phyloP scores from a whole-genome alignment of 1,140 invertebrate species.

The Cryptotermes secundus region DNA sequence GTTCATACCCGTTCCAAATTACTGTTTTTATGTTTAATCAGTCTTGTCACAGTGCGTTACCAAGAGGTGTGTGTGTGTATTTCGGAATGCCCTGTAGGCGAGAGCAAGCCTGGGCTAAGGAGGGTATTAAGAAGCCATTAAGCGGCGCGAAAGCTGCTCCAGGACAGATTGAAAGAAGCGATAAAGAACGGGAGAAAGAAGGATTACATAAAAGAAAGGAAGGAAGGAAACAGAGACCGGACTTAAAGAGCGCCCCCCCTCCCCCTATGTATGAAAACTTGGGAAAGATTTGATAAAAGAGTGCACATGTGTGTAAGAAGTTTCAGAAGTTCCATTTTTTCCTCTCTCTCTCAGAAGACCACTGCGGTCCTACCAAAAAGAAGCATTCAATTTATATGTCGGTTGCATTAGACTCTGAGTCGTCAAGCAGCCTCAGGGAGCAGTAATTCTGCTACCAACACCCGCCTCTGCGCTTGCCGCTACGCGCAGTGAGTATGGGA shows the following conservation, averaged over 20 bases:
- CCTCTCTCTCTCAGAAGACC: too few relatives aligned
- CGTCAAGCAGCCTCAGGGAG: too few relatives aligned
- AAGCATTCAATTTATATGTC: too few relatives aligned
- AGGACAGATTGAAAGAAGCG: slow-evolving; percentile 15
- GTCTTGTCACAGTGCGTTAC: too few relatives aligned
- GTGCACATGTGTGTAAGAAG: neutral
- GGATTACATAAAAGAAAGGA: slow-evolving; percentile 17
- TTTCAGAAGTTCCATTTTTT: neutral
- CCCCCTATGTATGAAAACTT: neutral
- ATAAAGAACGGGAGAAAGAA: slow-evolving; percentile 10
- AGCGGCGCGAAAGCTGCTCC: neutral
- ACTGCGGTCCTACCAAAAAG: too few relatives aligned
- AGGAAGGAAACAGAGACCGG: slow-evolving; percentile 4
- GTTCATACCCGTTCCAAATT: too few relatives aligned
- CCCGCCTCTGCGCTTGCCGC: too few relatives aligned
- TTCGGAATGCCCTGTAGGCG: neutral
- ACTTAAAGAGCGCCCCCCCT: neutral
- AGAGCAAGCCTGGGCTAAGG: neutral
- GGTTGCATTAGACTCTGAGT: too few relatives aligned
- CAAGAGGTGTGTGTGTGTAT: neutral
- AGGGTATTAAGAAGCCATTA: slow-evolving; percentile 19
- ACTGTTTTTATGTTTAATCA: too few relatives aligned
- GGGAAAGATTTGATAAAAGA: neutral
- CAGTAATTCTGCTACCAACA: too few relatives aligned
- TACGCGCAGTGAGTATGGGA: too few relatives aligned